Conservation (phyloP, 2,888 invertebrate genomes). For the Phaedon cochleariae region DNA sequence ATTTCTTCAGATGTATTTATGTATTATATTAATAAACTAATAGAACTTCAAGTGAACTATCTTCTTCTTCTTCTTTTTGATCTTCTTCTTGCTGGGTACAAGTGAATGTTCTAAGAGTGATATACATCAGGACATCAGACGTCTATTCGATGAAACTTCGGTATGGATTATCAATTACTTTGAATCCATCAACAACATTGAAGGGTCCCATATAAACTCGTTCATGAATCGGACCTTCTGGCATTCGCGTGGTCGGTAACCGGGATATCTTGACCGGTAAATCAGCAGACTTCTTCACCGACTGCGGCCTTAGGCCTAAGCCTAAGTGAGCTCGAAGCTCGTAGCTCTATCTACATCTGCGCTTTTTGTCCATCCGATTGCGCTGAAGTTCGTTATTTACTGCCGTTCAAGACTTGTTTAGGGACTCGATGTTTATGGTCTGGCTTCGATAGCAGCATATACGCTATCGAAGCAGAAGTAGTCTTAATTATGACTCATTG, state of each 20-base stretch:
- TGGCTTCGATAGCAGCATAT: conserved; percentile 11
- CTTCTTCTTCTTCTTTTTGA: too few relatives aligned
- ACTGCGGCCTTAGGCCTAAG: too few relatives aligned
- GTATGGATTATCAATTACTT: too few relatives aligned
- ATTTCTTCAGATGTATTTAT: too few relatives aligned
- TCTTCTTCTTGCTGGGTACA: too few relatives aligned
- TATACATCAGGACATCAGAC: too few relatives aligned
- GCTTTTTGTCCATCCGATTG: conserved; percentile 47
- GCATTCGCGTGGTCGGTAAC: conserved; percentile 43
- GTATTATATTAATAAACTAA: too few relatives aligned
- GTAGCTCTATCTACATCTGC: conserved; percentile 44
- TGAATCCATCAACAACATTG: too few relatives aligned
- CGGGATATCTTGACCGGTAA: conserved; percentile 42
- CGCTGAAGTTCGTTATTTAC: conserved; percentile 47
- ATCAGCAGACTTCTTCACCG: conserved; percentile 40
- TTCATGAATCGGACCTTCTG: conserved; percentile 48
- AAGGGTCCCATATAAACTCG: conserved; percentile 52
- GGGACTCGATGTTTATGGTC: conserved; percentile 25
- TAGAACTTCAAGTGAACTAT: too few relatives aligned
- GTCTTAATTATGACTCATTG: conserved; percentile 15
- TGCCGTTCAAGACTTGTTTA: conserved; percentile 35
- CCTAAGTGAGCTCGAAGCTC: conserved; percentile 34
- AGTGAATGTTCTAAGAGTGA: too few relatives aligned
- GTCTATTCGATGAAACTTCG: too few relatives aligned
- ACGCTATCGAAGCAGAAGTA: conserved; percentile 4